These are phyloP conservation scores for Colossoma macropomum DNA, from an alignment of 2,113 vertebrate species.

Conservation along the genomic window DNA sequence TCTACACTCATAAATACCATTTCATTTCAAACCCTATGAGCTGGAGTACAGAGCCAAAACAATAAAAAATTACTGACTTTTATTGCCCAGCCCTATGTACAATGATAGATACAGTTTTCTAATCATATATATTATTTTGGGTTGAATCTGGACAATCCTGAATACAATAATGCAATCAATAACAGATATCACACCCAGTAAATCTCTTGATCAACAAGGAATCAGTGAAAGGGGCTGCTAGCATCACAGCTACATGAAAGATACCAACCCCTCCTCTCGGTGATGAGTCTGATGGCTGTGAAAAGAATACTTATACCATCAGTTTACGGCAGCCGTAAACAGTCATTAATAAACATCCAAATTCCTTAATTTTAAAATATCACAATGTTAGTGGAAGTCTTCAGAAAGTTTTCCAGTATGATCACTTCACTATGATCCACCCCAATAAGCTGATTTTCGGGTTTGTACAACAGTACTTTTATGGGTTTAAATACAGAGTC, in stretches of 20 bases:
- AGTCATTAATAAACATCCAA: too few relatives aligned
- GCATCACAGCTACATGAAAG: slow-evolving; percentile 61
- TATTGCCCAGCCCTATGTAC: background rate
- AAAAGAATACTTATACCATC: slow-evolving; percentile 66
- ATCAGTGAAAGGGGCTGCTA: slow-evolving; percentile 53
- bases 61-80: background rate
- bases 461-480: background rate
- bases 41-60: background rate
- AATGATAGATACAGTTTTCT: background rate
- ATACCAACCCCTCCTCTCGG: slow-evolving; percentile 80
- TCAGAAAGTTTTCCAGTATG: too few relatives aligned
- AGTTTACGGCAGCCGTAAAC: slow-evolving; percentile 6
- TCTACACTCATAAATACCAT: background rate
- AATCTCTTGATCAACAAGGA: slow-evolving; percentile 29
- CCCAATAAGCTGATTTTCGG: background rate
- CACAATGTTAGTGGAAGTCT: too few relatives aligned
- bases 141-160: slow-evolving; percentile 34
- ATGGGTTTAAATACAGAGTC: background rate
- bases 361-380: background rate
- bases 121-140: slow-evolving; percentile 10
- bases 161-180: background rate
- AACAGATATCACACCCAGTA: background rate
- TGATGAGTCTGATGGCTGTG: slow-evolving; percentile 76
- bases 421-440: background rate
- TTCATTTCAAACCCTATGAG: background rate